Evolutionary conservation across 2,888 invertebrate genomes (phyloP), one percentile per base, ranked within the genome.

Genomic region (Campoletis raptor): DNA sequence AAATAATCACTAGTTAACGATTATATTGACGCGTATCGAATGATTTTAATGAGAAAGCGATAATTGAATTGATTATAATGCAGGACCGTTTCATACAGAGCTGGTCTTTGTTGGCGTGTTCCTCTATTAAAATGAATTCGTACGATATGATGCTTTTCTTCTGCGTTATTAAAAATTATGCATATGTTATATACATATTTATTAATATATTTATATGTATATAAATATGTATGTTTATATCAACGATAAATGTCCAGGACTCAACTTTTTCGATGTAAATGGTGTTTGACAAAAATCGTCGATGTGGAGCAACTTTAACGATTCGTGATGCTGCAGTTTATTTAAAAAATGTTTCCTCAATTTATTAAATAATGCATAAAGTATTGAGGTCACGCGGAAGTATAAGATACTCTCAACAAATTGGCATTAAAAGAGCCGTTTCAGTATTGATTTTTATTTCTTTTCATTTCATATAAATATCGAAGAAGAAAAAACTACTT

Each of bases 91-190:
- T 61, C 0, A 18, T 24, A 69, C 74, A 72, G 87, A 88, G 88
- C 87, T 85, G 89, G 88, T 66, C 85, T 89, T 88, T 85, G 67
- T 86, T 82, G 48, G 61, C 42, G 80, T 72, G 69, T 77, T 85
- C 72, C 80, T 86, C 24, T 37, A 81, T 83, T 81, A 69, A 74
- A 81, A 81, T 81, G 21, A 61, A 86, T 81, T 81, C 76, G 45
- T 76, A 77, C 54, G 48, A 42, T 21, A 37, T 15, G 40, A 70
- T 45, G 18, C 73, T 83, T 67, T 78, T 67, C 82, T 81, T 74
- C 74, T 81, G 81, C 67, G 78, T 57, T 73, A 48, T 67, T 57
- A 40, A 66, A 66, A 79, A 45, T 36, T 37, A 40, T 37, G 66
- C n/a, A 73, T 48, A 67, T 52, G 78, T 64, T 45, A 69, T 76